phyloP scores from a whole-genome alignment of 2,888 invertebrate species.

The Morpho deidamia region DNA sequence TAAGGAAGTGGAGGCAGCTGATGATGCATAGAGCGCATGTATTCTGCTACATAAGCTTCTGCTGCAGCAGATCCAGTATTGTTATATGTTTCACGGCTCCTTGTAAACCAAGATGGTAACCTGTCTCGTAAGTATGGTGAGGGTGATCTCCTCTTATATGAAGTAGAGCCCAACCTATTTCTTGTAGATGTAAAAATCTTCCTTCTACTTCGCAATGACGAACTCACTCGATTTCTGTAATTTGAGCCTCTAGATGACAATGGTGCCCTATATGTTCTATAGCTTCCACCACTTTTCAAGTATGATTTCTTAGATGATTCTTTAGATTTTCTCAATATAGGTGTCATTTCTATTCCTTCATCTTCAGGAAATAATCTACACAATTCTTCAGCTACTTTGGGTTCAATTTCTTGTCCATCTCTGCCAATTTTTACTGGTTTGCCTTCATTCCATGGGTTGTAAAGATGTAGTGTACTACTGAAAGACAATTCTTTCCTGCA shows the following conservation, averaged over 20 bases:
- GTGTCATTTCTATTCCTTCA: constrained; percentile 92
- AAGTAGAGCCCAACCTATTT: constrained; percentile 75
- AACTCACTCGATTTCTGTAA: constrained; percentile 73
- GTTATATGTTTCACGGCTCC: constrained; percentile 62
- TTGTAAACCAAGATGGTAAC: constrained; percentile 81
- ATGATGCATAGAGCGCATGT: constrained; percentile 92
- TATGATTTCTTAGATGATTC: constrained; percentile 85
- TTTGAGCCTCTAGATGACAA: constrained; percentile 58
- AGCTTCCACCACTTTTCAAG: constrained; percentile 71
- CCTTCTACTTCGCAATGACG: constrained; percentile 74
- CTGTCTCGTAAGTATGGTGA: constrained; percentile 80
- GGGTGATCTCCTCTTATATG: constrained; percentile 77
- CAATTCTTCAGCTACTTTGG: constrained; percentile 95
- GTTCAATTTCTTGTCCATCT: constrained; percentile 99
- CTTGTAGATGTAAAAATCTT: constrained; percentile 82
- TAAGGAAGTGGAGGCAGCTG: constrained; percentile 91
- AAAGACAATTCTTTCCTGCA: constrained; percentile 96
- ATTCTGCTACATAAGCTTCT: constrained; percentile 93
- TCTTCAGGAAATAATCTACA: constrained; percentile 97
- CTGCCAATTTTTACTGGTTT: constrained; percentile 99
- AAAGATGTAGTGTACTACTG: constrained; percentile 93
- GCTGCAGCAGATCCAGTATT: constrained; percentile 79
- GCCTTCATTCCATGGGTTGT: constrained; percentile 98
- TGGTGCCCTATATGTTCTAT: constrained; percentile 70
- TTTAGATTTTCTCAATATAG: constrained; percentile 90